Evolutionary conservation across 2,797 vertebrate species (phyloP).

Genomic region (Anabacerthia variegaticeps): DNA sequence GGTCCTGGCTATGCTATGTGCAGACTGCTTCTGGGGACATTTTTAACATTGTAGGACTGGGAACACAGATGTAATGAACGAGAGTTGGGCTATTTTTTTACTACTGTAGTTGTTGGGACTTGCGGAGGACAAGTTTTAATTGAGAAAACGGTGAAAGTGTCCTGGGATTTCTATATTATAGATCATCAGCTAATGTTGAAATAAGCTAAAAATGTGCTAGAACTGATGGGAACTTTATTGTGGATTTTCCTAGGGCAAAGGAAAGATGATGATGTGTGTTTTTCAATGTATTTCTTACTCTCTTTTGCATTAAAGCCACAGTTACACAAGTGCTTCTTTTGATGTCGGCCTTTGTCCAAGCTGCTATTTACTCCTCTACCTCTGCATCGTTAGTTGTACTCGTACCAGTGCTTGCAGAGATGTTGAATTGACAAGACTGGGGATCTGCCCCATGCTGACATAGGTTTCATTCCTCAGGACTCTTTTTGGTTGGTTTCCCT

Average conservation of each 20-base stretch:
- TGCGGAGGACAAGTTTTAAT: background rate
- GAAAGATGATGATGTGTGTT: background rate
- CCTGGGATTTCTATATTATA: background rate
- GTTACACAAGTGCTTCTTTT: background rate
- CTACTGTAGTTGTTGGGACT: background rate
- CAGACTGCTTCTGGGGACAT: background rate
- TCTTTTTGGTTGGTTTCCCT: background rate
- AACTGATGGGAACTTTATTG: background rate
- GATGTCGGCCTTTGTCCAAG: background rate
- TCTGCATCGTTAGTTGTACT: background rate
- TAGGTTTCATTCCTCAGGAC: background rate
- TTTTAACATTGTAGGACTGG: background rate
- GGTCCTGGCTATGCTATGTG: background rate
- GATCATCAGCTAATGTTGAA: background rate
- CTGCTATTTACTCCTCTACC: background rate
- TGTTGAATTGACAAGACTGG: rapidly evolving
- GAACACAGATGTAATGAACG: background rate
- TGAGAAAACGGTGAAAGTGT: background rate
- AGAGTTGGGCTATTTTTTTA: background rate
- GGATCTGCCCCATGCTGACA: rapidly evolving
- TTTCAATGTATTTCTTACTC: background rate
- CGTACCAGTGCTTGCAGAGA: background rate
- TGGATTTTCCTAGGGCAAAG: background rate
- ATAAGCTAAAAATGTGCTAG: background rate
- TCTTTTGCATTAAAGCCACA: background rate